Conservation (phyloP, 2,888 invertebrate genomes). For the Drosophila melanosoma region DNA sequence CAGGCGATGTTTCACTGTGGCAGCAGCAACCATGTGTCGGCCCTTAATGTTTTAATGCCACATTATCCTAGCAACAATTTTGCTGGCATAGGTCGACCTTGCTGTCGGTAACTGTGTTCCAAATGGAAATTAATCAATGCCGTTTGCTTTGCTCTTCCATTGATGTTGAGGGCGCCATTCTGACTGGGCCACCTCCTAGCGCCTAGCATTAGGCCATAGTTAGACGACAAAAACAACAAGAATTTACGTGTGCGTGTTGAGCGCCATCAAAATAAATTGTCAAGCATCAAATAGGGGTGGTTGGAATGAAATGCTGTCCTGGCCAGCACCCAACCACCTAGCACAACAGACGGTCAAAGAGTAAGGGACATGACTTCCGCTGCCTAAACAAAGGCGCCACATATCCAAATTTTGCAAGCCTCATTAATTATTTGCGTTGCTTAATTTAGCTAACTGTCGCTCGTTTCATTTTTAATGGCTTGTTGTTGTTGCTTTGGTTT, state of each 20-base stretch:
- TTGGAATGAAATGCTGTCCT: constrained; percentile 35
- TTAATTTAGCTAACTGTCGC: constrained; percentile 46
- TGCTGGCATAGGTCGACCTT: constrained; percentile 59
- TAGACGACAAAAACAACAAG: constrained; percentile 26
- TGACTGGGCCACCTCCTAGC: constrained; percentile 34
- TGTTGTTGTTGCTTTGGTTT: neutral
- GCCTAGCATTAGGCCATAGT: constrained; percentile 45
- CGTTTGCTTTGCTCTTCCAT: constrained; percentile 60
- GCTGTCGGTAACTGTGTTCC: constrained; percentile 49
- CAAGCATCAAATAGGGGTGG: constrained; percentile 65
- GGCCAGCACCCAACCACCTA: constrained; percentile 34
- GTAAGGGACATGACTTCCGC: constrained; percentile 51
- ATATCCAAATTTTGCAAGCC: constrained; percentile 59
- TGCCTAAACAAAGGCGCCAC: constrained; percentile 67
- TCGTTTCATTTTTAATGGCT: constrained; percentile 25
- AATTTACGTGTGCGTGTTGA: constrained; percentile 66
- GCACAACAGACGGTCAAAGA: constrained; percentile 14
- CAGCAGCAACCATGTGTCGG: constrained; percentile 40
- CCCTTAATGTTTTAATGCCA: constrained; percentile 72
- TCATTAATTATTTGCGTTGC: constrained; percentile 72
- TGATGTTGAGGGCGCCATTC: constrained; percentile 47
- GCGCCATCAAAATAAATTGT: constrained; percentile 76
- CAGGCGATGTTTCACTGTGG: constrained; percentile 4
- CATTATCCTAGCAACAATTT: constrained; percentile 75
- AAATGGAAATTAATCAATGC: constrained; percentile 78